These are phyloP conservation scores for Stegastes partitus DNA, from an alignment of 2,113 vertebrate genomes.

Conservation along the genomic window DNA sequence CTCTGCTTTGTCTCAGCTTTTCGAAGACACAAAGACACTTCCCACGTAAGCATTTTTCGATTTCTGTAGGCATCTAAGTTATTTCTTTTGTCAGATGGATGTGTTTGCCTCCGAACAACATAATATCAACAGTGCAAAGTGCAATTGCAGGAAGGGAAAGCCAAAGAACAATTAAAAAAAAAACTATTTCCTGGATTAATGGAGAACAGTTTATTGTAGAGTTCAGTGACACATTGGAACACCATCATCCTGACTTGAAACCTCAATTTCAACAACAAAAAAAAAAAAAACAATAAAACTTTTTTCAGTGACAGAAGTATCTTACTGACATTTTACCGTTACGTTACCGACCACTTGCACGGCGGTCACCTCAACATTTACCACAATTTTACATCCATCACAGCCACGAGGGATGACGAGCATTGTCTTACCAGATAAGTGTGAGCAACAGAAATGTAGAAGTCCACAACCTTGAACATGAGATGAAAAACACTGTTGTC, in stretches of 20 bases:
- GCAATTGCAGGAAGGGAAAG: not conserved
- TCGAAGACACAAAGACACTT: too few species aligned
- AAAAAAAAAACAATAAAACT: constrained; percentile 11
- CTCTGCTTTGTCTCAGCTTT: too few species aligned
- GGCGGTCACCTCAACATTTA: constrained; percentile 60
- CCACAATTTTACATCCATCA: constrained; percentile 70
- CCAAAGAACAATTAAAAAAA: not conserved
- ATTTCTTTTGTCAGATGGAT: too few species aligned
- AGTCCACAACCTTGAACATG: constrained; percentile 31
- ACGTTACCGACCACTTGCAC: constrained; percentile 39
- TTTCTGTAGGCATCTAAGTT: too few species aligned
- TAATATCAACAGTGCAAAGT: not conserved
- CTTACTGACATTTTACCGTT: constrained; percentile 58
- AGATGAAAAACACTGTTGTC: constrained; percentile 35
- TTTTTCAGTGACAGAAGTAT: constrained; percentile 55
- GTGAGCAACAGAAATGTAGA: constrained; percentile 46
- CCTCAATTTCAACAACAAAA: constrained; percentile 53
- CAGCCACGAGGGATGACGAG: constrained; percentile 59
- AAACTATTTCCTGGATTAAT: constrained; percentile 12
- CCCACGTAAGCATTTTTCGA: too few species aligned
- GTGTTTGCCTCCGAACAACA: not conserved
- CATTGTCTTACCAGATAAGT: constrained; percentile 34
- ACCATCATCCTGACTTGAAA: constrained; percentile 47
- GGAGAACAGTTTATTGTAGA: constrained; percentile 76
- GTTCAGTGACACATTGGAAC: constrained; percentile 65